phyloP scores from a whole-genome alignment of 2,113 vertebrate species.

The Alouatta palliata region DNA sequence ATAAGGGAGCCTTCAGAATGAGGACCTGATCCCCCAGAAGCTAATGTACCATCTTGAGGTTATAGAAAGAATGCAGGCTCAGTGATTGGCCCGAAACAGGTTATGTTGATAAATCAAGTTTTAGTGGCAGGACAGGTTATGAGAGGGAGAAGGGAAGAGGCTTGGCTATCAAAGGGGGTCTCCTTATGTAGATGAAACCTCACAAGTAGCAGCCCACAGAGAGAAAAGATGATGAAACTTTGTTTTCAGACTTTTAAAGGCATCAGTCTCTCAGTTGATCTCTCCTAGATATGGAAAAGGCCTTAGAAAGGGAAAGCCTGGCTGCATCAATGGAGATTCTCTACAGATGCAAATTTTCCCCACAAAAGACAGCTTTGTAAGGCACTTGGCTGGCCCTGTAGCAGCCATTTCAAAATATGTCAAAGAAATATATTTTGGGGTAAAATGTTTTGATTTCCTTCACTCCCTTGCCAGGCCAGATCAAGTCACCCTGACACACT shows the following conservation, averaged over 20 bases:
- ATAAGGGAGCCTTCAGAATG: too few relatives aligned
- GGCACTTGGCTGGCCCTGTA: too few relatives aligned
- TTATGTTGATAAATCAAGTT: not conserved
- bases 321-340: not conserved
- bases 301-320: not conserved
- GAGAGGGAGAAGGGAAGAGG: not conserved
- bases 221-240: not conserved
- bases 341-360: not conserved
- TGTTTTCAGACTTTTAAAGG: not conserved
- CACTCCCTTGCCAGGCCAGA: not conserved
- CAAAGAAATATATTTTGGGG: too few relatives aligned
- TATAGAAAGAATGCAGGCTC: not conserved
- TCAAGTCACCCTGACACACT: not conserved
- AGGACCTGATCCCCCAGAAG: not conserved
- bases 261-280: not conserved
- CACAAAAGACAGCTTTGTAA: not conserved
- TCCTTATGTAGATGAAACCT: not conserved
- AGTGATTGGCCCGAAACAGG: not conserved
- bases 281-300: not conserved
- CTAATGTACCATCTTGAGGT: not conserved
- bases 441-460: too few relatives aligned
- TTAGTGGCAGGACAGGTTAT: too few relatives aligned
- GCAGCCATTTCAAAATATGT: too few relatives aligned
- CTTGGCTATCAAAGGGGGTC: not conserved
- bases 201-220: not conserved